Base-by-base conservation (phyloP, 1,140 invertebrate genomes). In the Caenorhabditis remanei region DNA sequence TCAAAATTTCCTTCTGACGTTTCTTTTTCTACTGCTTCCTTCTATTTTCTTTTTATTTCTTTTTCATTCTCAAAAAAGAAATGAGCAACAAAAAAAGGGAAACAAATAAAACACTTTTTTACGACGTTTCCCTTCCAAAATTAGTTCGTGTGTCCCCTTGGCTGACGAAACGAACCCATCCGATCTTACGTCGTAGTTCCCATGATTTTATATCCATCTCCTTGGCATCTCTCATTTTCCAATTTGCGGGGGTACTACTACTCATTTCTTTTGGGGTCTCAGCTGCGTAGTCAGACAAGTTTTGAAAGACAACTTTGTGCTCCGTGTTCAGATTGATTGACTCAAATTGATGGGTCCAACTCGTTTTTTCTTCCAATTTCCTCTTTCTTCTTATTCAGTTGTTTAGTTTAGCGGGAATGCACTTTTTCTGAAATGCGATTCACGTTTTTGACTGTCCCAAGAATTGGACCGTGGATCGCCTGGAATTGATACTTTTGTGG, bases 251-350 rank as follows among this genome's bases (percentile, higher is more conserved):
- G 67, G n/a, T 4, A 79, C 71, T 4, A 79, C 71, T 19, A 79
- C 71, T 79, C 71, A 79, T 79, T 67, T 40, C 16, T 7, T 24
- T 50, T 9, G 71, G 24, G 65, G 46, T 8, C 71, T 79, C 71
- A 79, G 71, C 71, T 79, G 71, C 21, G 21, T 8, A 16, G 50
- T 71, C 61, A 71, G 65, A 71, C 65, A 46, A 46, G 43, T 46
- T 71, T 71, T 46, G 14, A 0, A 50, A 79, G 71, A 79, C 71
- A 79, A 79, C 71, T 79, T 79, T 79, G 46, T 79, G 71, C 46
- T 24, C 46, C 71, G 46, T 21, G 71, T 79, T 79, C 71, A 50
- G 65, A 40, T 40, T 67, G 40, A 79, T 48, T 79, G 46, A 50
- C 46, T 79, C 46, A 79, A 50, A 32, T 79, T 79, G 71, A 79